Conservation (phyloP, 2,888 invertebrate species). For the Incurvaria masculella region DNA sequence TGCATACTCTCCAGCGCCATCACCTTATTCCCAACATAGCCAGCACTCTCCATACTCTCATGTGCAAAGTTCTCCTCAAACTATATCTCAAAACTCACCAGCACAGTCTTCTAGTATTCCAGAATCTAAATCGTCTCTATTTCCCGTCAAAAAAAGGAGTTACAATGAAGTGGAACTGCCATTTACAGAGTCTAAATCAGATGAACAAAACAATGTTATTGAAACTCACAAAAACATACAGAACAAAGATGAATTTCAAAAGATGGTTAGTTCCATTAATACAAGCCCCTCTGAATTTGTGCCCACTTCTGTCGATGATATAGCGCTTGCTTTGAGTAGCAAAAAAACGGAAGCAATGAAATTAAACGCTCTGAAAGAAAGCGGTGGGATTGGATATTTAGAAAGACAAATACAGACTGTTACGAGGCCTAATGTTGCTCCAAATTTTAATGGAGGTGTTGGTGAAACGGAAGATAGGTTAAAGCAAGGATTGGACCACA, state of each 20-base stretch:
- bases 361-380: slow-evolving; percentile 32
- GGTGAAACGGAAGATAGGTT: slow-evolving; percentile 23
- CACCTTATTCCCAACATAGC: slow-evolving; percentile 33
- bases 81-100: slow-evolving; percentile 19
- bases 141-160: slow-evolving; percentile 63
- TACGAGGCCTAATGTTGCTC: slow-evolving; percentile 24
- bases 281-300: slow-evolving; percentile 21
- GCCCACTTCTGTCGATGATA: slow-evolving; percentile 36
- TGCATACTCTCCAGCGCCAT: slow-evolving; percentile 37
- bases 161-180: slow-evolving; percentile 51
- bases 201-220: slow-evolving; percentile 23
- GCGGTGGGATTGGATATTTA: slow-evolving; percentile 23
- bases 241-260: slow-evolving; percentile 19
- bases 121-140: slow-evolving; percentile 42
- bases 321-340: slow-evolving; percentile 39
- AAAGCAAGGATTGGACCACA: slow-evolving; percentile 28
- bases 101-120: slow-evolving; percentile 12
- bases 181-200: slow-evolving; percentile 26
- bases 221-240: neutral
- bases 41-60: slow-evolving; percentile 34
- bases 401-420: slow-evolving; percentile 19
- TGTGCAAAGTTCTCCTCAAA: slow-evolving; percentile 29
- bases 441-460: slow-evolving; percentile 16
- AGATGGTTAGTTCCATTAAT: slow-evolving; percentile 25
- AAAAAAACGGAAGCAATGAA: slow-evolving; percentile 41